Percentiles rank a stretch among this genome's conserved stretches.
These are phyloP conservation scores for Macroramphosus scolopax DNA, from an alignment of 2,797 vertebrate species.

Conservation along the genomic window DNA sequence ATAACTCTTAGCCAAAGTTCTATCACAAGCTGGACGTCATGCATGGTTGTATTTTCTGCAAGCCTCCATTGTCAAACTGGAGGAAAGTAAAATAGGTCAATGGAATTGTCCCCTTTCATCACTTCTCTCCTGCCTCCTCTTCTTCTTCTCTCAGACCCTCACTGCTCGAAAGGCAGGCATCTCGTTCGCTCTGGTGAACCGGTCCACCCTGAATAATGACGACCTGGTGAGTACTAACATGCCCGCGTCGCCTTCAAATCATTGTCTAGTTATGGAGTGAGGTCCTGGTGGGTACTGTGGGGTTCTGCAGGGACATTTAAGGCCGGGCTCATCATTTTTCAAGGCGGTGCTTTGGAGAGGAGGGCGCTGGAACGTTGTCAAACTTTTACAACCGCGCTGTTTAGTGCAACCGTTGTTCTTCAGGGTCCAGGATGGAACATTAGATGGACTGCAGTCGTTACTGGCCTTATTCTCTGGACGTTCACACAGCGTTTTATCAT, in stretches of 20 bases:
- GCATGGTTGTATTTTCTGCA: conserved; percentile 1
- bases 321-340: conserved; percentile 27
- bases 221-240: conserved; percentile 87
- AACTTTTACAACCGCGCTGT: conserved; percentile 27
- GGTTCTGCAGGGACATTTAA: conserved; percentile 11
- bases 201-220: conserved; percentile 92
- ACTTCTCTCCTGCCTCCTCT: conserved; percentile 3
- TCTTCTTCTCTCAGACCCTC: conserved; percentile 81
- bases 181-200: conserved; percentile 92
- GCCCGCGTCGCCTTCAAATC: conserved; percentile 19
- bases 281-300: conserved; percentile 17
- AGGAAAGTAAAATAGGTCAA: conserved; percentile 13
- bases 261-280: conserved; percentile 24
- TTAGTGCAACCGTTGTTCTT: conserved; percentile 24
- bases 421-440: conserved; percentile 18
- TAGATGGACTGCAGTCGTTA: conserved; percentile 24
- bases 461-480: conserved; percentile 2
- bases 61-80: conserved; percentile 6
- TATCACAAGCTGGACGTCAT: conserved; percentile 3
- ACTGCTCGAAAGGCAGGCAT: conserved; percentile 98
- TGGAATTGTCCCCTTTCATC: conserved; percentile 23
- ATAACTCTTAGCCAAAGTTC: too few species aligned
- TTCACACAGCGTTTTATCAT: too few species aligned
- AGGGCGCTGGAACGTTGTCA: conserved; percentile 12
- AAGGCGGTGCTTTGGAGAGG: conserved; percentile 3